These are phyloP conservation scores for Pandemis heparana DNA, from an alignment of 2,888 invertebrate genomes.

Conservation along the genomic window DNA sequence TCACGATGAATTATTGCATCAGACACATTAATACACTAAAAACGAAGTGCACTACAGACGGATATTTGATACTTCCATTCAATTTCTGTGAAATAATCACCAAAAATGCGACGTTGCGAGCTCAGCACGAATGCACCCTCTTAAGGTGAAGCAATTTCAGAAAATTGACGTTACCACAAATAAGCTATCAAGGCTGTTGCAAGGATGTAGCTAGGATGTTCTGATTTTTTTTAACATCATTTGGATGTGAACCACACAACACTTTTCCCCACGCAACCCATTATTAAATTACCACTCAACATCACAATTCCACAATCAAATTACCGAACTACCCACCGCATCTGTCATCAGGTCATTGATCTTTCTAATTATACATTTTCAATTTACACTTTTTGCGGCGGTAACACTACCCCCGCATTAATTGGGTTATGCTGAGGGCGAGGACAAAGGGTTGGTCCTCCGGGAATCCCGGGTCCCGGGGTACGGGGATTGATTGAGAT, in stretches of 20 bases:
- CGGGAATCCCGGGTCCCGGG: slow-evolving; percentile 58
- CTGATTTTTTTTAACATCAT: neutral
- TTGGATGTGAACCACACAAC: neutral
- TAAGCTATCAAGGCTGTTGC: too few species aligned
- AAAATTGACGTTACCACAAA: too few species aligned
- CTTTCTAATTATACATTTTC: slow-evolving; percentile 73
- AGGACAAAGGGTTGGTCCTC: slow-evolving; percentile 78
- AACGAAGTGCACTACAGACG: too few species aligned
- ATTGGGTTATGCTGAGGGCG: slow-evolving; percentile 80
- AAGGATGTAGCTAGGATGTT: too few species aligned
- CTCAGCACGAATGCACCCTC: too few species aligned
- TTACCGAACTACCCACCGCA: slow-evolving; percentile 33
- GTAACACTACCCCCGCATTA: slow-evolving; percentile 71
- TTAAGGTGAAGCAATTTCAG: too few species aligned
- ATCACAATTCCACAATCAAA: slow-evolving; percentile 16
- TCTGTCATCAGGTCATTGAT: slow-evolving; percentile 42
- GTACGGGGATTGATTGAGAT: slow-evolving; percentile 83
- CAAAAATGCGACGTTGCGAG: too few species aligned
- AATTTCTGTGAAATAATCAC: too few species aligned
- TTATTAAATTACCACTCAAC: slow-evolving; percentile 20
- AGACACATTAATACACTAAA: too few species aligned
- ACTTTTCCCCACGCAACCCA: neutral
- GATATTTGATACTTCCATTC: too few species aligned
- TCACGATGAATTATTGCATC: too few species aligned
- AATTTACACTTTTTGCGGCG: slow-evolving; percentile 79